Evolutionary conservation across 1,140 invertebrate species (phyloP).

Genomic region (Euura lappo): DNA sequence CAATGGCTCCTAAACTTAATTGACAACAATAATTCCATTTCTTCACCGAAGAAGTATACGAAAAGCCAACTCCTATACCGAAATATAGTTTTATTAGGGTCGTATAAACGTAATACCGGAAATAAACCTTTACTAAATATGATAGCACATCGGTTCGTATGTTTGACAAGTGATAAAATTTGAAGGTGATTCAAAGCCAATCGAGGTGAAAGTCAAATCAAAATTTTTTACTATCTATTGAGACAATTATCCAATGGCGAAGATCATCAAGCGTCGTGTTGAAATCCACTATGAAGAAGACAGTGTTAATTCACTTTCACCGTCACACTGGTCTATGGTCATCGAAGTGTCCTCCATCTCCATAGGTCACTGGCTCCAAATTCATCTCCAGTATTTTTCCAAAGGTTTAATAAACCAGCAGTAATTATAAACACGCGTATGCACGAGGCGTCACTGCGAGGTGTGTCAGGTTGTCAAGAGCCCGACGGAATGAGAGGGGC

Average conservation of each 20-base stretch:
- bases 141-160: not conserved
- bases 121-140: not conserved
- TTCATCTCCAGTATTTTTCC: not conserved
- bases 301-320: not conserved
- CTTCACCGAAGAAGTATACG: no score
- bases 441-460: not conserved
- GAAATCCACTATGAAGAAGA: not conserved
- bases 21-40: no score
- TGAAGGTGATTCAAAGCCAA: not conserved
- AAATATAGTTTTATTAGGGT: no score
- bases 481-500: not conserved
- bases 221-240: no score
- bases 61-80: no score
- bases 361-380: not conserved
- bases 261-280: not conserved
- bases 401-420: not conserved
- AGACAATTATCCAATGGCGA: no score
- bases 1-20: no score
- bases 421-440: constrained; percentile 4
- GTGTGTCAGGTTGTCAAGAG: not conserved
- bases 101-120: not conserved
- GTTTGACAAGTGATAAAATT: constrained; percentile 3
- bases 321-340: not conserved
- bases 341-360: not conserved
- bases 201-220: not conserved